Conservation (phyloP, 2,113 vertebrate genomes). For the Megaceryle torquata region DNA sequence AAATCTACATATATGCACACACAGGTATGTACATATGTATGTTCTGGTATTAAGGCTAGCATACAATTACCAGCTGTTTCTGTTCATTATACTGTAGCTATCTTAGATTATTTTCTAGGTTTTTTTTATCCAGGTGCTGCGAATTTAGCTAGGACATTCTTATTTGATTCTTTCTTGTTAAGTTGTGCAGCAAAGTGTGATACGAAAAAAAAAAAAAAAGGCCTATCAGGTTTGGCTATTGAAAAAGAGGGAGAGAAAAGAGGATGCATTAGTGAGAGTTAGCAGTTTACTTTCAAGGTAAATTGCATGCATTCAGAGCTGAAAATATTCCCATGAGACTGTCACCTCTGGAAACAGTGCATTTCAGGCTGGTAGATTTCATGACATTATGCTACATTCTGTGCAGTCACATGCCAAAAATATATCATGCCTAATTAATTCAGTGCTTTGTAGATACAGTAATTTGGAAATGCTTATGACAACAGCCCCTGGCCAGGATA, state of each 20-base stretch:
- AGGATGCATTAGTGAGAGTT: not conserved
- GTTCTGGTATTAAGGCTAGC: not conserved
- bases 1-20: not conserved
- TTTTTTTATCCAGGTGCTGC: not conserved
- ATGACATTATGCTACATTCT: conserved; percentile 11
- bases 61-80: not conserved
- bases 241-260: not conserved
- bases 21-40: not conserved
- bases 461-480: conserved; percentile 41
- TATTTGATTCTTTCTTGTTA: not conserved
- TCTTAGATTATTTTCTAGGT: not conserved
- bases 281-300: conserved; percentile 11
- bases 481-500: conserved; percentile 21
- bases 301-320: not conserved
- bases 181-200: not conserved
- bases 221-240: not conserved
- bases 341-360: conserved; percentile 30
- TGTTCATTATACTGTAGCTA: not conserved
- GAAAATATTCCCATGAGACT: conserved; percentile 5
- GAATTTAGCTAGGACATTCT: not conserved
- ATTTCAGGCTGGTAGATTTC: conserved; percentile 42
- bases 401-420: conserved; percentile 43
- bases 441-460: conserved; percentile 29
- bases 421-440: conserved; percentile 41
- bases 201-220: not conserved